A percentile compares a stretch with the other conserved stretches of the same genome.
phyloP scores from a whole-genome alignment of 2,888 invertebrate species.

The Stictocephala bisonia region DNA sequence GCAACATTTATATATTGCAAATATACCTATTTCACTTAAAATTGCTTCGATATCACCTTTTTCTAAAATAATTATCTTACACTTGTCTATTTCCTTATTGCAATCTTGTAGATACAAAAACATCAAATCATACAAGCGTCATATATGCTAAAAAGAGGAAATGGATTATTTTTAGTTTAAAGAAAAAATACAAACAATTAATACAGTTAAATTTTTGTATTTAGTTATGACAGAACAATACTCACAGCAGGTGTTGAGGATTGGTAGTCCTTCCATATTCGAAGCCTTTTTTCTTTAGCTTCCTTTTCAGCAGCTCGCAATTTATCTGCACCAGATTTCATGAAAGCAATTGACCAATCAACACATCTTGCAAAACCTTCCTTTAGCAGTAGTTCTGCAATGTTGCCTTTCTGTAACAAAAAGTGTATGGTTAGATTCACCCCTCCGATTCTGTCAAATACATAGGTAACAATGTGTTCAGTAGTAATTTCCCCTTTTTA shows the following conservation, averaged over 20 bases:
- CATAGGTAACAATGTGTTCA: no score
- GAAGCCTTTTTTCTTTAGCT: conserved; percentile 87
- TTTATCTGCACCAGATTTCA: conserved; percentile 81
- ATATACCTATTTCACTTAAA: no score
- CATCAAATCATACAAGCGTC: no score
- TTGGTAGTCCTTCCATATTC: conserved; percentile 94
- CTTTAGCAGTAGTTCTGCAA: conserved; percentile 89
- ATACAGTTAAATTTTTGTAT: not conserved
- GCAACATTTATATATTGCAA: no score
- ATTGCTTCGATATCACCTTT: no score
- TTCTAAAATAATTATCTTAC: no score
- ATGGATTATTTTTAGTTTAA: not conserved
- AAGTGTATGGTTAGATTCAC: no score
- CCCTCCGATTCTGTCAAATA: no score
- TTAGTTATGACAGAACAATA: not conserved
- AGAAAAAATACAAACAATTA: not conserved
- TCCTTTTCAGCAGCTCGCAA: conserved; percentile 85
- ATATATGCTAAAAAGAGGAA: no score
- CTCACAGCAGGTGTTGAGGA: conserved; percentile 73
- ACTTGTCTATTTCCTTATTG: no score
- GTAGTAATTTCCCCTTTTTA: no score
- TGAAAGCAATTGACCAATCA: conserved; percentile 90
- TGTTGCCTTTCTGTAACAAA: conserved; percentile 76
- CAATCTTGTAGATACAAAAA: no score
- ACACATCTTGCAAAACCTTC: conserved; percentile 96